Percentiles rank a stretch among this genome's conserved stretches.
Conservation (phyloP, 2,888 invertebrate species). For the Drosophila mimica region DNA sequence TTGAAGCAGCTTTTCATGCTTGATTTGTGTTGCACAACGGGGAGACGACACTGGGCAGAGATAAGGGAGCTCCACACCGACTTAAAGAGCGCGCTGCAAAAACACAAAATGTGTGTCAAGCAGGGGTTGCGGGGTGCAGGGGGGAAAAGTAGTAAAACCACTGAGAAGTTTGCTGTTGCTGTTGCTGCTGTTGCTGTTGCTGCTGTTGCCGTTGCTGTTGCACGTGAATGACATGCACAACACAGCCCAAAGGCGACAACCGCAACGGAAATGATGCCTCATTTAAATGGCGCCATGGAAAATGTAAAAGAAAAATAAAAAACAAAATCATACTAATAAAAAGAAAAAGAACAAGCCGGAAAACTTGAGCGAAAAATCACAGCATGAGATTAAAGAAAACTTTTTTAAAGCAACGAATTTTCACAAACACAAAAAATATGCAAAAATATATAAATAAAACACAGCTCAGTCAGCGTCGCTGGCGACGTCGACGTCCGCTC, state of each 20-base stretch:
- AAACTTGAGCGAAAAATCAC: constrained; percentile 24
- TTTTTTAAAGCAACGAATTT: constrained; percentile 21
- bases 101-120: constrained; percentile 63
- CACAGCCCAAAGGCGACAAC: constrained; percentile 43
- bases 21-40: constrained; percentile 71
- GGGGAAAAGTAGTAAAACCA: background rate
- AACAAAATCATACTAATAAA: background rate
- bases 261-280: constrained; percentile 57
- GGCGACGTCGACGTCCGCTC: constrained; percentile 8
- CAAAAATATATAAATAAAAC: constrained; percentile 37
- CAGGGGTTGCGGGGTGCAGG: background rate
- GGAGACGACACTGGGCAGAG: background rate
- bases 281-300: constrained; percentile 58
- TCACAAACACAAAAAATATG: constrained; percentile 20
- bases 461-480: constrained; percentile 24
- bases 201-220: constrained; percentile 6
- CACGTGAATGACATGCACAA: constrained; percentile 42
- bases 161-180: constrained; percentile 13
- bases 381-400: constrained; percentile 36
- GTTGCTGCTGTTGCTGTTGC: constrained; percentile 9
- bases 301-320: constrained; percentile 5
- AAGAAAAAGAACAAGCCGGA: background rate
- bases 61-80: constrained; percentile 4
- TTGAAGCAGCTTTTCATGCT: constrained; percentile 63
- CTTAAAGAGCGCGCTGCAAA: constrained; percentile 24